These are phyloP conservation scores for Protophormia terraenovae DNA, from an alignment of 2,888 invertebrate genomes.

Conservation along the genomic window DNA sequence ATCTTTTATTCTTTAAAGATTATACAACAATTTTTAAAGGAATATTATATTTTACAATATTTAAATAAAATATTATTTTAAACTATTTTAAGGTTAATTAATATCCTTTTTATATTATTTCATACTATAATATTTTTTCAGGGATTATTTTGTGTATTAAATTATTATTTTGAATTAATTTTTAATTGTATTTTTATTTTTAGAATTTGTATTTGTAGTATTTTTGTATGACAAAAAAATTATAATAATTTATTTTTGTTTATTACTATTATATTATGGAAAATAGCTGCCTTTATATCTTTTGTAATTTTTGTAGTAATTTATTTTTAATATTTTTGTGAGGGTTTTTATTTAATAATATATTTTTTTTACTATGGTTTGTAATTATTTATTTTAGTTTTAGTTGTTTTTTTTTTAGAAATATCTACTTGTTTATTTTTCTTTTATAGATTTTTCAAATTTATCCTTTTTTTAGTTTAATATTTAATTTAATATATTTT, in stretches of 20 bases:
- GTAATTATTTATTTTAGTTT: slow-evolving; percentile 11
- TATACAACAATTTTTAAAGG: not conserved
- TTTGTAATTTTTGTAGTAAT: slow-evolving; percentile 40
- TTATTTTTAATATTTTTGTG: slow-evolving; percentile 46
- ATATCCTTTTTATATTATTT: not conserved
- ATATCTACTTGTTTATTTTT: slow-evolving; percentile 53
- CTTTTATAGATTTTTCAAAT: too few species aligned
- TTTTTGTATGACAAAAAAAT: slow-evolving; percentile 17
- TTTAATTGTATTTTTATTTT: slow-evolving; percentile 14
- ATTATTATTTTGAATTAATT: not conserved
- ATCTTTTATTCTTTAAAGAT: slow-evolving; percentile 1
- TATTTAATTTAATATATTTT: slow-evolving; percentile 14
- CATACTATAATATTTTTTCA: not conserved
- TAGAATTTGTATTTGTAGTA: slow-evolving; percentile 12
- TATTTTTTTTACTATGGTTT: too few species aligned
- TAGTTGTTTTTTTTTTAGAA: slow-evolving; percentile 49
- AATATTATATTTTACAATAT: not conserved
- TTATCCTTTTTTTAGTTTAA: too few species aligned
- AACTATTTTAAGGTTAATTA: not conserved
- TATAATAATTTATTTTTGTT: not conserved
- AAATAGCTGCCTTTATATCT: slow-evolving; percentile 69
- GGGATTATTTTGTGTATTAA: not conserved
- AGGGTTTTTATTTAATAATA: slow-evolving; percentile 21
- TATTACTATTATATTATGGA: too few species aligned
- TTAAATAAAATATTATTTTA: not conserved